A percentile compares a stretch with the other conserved stretches of the same genome.
Evolutionary conservation across 2,888 invertebrate genomes (phyloP).

Genomic region (Clanis bilineata): DNA sequence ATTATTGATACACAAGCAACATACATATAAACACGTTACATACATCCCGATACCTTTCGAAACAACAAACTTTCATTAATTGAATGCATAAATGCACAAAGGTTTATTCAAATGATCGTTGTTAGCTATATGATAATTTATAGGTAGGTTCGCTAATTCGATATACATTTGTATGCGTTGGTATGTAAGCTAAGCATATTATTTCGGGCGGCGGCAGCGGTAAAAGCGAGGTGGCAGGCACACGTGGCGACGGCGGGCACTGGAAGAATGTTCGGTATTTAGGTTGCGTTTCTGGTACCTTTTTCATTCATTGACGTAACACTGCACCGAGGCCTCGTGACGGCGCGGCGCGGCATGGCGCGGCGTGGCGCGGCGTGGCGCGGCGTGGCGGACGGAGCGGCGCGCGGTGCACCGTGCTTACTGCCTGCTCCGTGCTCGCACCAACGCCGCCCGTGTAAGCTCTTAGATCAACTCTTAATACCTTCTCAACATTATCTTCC

Average conservation of each 20-base stretch:
- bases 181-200: constrained; percentile 68
- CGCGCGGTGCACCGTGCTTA: background rate
- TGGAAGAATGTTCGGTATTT: constrained; percentile 78
- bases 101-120: constrained; percentile 39
- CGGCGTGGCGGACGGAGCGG: constrained; percentile 26
- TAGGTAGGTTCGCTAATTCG: constrained; percentile 55
- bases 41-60: background rate
- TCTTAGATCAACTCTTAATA: constrained; percentile 32
- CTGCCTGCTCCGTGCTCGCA: constrained; percentile 27
- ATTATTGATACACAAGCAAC: background rate
- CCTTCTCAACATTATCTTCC: background rate
- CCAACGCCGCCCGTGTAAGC: constrained; percentile 25
- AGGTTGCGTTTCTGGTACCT: constrained; percentile 79
- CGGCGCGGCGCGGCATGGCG: constrained; percentile 19
- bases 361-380: too few relatives aligned
- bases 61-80: constrained; percentile 31
- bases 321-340: constrained; percentile 58
- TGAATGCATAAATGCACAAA: constrained; percentile 31
- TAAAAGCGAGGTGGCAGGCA: constrained; percentile 68
- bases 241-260: constrained; percentile 69
- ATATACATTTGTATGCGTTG: constrained; percentile 60
- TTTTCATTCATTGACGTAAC: constrained; percentile 78
- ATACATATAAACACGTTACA: background rate
- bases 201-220: constrained; percentile 67
- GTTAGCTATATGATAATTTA: constrained; percentile 34